Evolutionary conservation across 2,113 vertebrate genomes (phyloP).

Genomic region (Hoplias malabaricus): DNA sequence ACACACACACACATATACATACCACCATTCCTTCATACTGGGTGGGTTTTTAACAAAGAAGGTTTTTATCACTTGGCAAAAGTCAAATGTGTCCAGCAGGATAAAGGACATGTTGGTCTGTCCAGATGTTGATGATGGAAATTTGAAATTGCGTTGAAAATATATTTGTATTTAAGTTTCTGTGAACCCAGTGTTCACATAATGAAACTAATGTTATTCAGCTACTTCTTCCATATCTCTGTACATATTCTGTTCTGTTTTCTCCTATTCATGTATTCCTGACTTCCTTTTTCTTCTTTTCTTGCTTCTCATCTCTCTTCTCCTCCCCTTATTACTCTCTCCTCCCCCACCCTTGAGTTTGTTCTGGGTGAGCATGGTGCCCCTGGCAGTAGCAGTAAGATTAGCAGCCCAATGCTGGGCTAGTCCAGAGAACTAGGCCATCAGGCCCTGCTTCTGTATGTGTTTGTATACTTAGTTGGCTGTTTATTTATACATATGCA

Average conservation of each 20-base stretch:
- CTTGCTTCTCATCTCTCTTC: not conserved
- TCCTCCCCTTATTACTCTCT: too few relatives aligned
- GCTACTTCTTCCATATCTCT: not conserved
- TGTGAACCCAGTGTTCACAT: too few relatives aligned
- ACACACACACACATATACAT: not conserved
- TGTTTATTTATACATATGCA: too few relatives aligned
- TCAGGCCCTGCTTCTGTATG: not conserved
- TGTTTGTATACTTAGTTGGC: too few relatives aligned
- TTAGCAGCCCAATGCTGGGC: not conserved
- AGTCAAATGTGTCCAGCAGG: not conserved
- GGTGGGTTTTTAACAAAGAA: not conserved
- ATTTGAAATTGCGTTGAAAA: too few relatives aligned
- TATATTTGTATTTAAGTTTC: too few relatives aligned
- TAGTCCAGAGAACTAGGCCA: not conserved
- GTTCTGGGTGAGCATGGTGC: not conserved
- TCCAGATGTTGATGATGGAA: too few relatives aligned
- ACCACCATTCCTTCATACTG: not conserved
- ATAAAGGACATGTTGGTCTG: not conserved
- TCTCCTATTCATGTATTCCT: not conserved
- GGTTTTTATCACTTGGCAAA: not conserved
- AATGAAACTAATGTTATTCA: too few relatives aligned
- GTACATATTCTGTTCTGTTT: too few relatives aligned
- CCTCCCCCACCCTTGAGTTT: not conserved
- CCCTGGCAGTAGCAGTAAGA: not conserved
- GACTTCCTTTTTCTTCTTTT: not conserved